phyloP scores from a whole-genome alignment of 2,888 invertebrate species.

The Therioaphis trifolii region DNA sequence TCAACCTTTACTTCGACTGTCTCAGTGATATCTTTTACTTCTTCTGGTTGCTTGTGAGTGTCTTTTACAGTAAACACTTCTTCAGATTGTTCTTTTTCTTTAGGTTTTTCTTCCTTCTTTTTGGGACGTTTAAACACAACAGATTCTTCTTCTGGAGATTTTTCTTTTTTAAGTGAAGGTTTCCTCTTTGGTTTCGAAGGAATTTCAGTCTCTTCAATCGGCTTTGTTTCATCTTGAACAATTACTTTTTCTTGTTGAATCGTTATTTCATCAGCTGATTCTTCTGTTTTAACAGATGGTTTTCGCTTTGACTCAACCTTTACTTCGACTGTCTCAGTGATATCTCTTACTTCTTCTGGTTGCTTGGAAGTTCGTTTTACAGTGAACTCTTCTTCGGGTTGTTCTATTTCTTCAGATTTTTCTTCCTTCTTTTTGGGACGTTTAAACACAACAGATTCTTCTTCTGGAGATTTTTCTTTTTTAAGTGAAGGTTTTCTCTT shows the following conservation, averaged over 20 bases:
- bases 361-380: constrained; percentile 67
- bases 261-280: constrained; percentile 73
- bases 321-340: constrained; percentile 67
- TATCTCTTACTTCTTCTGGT: constrained; percentile 67
- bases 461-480: neutral
- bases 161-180: neutral
- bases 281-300: constrained; percentile 69
- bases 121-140: constrained; percentile 46
- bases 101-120: constrained; percentile 65
- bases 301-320: constrained; percentile 73
- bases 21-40: constrained; percentile 66
- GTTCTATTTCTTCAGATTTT: constrained; percentile 66
- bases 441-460: constrained; percentile 14
- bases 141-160: neutral
- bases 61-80: constrained; percentile 67
- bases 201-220: constrained; percentile 29
- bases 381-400: constrained; percentile 66
- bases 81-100: constrained; percentile 67
- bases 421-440: constrained; percentile 65
- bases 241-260: constrained; percentile 71
- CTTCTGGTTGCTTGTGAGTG: constrained; percentile 66
- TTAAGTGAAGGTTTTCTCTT: constrained; percentile 68
- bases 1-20: constrained; percentile 67
- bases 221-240: constrained; percentile 67
- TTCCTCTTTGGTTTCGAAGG: neutral